A percentile compares a stretch with the other conserved stretches of the same genome.
phyloP scores from a whole-genome alignment of 2,113 vertebrate genomes.

The Pipra filicauda region DNA sequence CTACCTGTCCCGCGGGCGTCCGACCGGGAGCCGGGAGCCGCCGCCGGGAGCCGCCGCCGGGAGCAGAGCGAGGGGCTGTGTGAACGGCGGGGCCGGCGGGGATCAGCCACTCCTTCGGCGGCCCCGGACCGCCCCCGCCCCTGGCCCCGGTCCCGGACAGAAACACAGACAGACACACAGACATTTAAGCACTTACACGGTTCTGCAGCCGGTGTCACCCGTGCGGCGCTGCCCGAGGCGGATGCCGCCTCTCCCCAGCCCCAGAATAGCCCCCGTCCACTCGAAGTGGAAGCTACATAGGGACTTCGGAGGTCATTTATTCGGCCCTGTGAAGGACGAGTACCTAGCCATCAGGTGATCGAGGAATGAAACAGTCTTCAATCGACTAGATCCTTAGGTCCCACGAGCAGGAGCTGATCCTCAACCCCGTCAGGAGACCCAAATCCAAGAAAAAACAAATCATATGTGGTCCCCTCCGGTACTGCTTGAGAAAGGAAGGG shows the following conservation, averaged over 20 bases:
- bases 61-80: not conserved
- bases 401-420: not conserved
- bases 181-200: not conserved
- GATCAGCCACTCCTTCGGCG: not conserved
- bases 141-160: not conserved
- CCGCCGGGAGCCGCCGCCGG: not conserved
- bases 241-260: rapidly evolving
- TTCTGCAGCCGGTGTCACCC: rapidly evolving
- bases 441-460: not conserved
- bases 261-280: rapidly evolving
- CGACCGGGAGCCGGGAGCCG: not conserved
- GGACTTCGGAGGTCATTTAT: rapidly evolving
- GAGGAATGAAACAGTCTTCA: not conserved
- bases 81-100: not conserved
- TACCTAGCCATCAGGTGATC: rapidly evolving
- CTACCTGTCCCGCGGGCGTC: not conserved
- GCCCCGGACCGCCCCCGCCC: not conserved
- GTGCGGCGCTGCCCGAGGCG: rapidly evolving
- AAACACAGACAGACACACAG: not conserved
- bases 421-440: not conserved
- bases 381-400: not conserved
- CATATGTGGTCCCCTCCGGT: too few relatives aligned
- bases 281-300: rapidly evolving
- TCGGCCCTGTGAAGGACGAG: not conserved
- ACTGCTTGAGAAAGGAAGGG: not conserved